Percentiles rank a stretch among this genome's conserved stretches.
phyloP scores from a whole-genome alignment of 2,797 vertebrate species.

The Onychomys arenicola region DNA sequence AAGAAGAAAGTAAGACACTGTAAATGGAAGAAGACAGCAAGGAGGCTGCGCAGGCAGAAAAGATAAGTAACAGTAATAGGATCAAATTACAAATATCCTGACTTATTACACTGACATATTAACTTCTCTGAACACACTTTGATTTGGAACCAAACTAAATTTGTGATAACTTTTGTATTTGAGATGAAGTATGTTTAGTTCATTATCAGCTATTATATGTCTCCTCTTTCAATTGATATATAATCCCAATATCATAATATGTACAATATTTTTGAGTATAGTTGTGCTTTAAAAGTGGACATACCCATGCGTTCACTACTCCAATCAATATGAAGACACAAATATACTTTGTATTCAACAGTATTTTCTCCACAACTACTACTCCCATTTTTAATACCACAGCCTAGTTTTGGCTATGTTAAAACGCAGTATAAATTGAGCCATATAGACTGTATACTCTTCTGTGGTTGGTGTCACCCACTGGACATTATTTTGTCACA shows the following conservation, averaged over 20 bases:
- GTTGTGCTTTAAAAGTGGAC: neutral
- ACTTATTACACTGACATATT: neutral
- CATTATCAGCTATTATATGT: neutral
- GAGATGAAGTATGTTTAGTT: neutral
- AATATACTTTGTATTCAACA: neutral
- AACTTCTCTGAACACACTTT: neutral
- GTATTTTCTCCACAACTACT: neutral
- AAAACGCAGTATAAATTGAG: neutral
- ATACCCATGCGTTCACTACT: neutral
- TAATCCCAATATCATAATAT: neutral
- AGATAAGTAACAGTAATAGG: neutral
- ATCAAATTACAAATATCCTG: neutral
- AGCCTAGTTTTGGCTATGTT: neutral
- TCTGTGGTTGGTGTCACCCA: neutral
- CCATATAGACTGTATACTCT: neutral
- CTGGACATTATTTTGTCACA: neutral
- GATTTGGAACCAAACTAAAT: neutral
- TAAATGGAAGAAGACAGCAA: neutral
- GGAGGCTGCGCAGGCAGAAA: neutral
- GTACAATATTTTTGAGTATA: neutral
- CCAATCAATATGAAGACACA: neutral
- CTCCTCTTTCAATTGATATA: neutral
- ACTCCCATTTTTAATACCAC: neutral
- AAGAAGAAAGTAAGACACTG: neutral
- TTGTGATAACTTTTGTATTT: neutral